Percentiles rank a stretch among this genome's conserved stretches.
phyloP scores from a whole-genome alignment of 1,140 invertebrate species.

The Leptinotarsa defecta region DNA sequence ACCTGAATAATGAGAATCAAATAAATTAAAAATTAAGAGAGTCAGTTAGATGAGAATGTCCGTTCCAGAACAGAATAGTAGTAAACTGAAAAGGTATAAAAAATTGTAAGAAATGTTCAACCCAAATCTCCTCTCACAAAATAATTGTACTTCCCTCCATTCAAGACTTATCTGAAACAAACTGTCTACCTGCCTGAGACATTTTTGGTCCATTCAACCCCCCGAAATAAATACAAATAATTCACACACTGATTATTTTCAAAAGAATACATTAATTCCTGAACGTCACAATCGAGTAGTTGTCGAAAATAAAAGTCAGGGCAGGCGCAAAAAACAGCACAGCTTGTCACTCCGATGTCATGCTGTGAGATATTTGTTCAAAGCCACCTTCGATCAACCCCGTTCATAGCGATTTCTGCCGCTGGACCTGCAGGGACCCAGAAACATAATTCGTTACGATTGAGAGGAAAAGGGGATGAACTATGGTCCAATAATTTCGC shows the following conservation, averaged over 20 bases:
- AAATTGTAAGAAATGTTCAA: conserved; percentile 12
- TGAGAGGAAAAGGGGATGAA: conserved; percentile 30
- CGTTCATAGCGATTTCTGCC: conserved; percentile 20
- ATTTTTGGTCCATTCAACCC: conserved; percentile 25
- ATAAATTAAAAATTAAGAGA: too few species aligned
- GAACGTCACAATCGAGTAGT: conserved; percentile 30
- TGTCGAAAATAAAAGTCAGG: conserved; percentile 23
- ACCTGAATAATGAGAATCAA: too few species aligned
- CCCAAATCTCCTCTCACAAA: conserved; percentile 18
- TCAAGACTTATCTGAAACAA: conserved; percentile 4
- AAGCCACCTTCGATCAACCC: conserved; percentile 28
- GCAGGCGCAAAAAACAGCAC: conserved; percentile 30
- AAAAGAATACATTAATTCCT: conserved; percentile 32
- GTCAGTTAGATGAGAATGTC: too few species aligned
- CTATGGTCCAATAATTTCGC: conserved; percentile 25
- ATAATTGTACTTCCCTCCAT: conserved; percentile 21
- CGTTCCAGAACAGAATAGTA: too few species aligned
- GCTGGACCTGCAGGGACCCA: conserved; percentile 29
- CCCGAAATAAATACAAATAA: conserved; percentile 32
- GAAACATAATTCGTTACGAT: conserved; percentile 33
- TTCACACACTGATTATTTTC: conserved; percentile 32
- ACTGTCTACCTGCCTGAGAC: conserved; percentile 23
- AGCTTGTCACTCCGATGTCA: conserved; percentile 33
- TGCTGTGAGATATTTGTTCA: conserved; percentile 34
- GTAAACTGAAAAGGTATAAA: neutral